A percentile compares a stretch with the other conserved stretches of the same genome.
Evolutionary conservation across 2,797 vertebrate genomes (phyloP).

Genomic region (Mormyrus hasselquistii): DNA sequence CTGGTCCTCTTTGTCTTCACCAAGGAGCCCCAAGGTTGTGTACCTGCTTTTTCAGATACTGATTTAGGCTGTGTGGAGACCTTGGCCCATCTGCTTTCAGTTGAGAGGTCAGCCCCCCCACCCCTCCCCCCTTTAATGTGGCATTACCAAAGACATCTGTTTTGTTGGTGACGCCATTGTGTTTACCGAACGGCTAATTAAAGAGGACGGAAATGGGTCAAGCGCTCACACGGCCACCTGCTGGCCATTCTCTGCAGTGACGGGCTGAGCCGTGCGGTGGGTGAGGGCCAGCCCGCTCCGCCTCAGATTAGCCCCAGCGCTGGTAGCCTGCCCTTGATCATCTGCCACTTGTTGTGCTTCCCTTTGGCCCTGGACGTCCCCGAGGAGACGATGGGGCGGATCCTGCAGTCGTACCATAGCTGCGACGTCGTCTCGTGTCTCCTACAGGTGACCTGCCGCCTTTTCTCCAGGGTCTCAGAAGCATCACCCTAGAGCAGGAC

Average conservation of each 20-base stretch:
- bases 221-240: constrained; percentile 10
- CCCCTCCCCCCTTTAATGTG: neutral
- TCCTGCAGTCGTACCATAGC: constrained; percentile 63
- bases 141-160: neutral
- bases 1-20: constrained; percentile 63
- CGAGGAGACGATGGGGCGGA: constrained; percentile 44
- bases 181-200: neutral
- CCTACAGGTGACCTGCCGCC: constrained; percentile 64
- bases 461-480: constrained; percentile 34
- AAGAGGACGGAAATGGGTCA: neutral
- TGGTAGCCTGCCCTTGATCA: constrained; percentile 51
- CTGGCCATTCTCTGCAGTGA: constrained; percentile 24
- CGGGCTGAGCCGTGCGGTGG: constrained; percentile 27
- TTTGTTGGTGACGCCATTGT: neutral
- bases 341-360: constrained; percentile 83
- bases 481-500: neutral
- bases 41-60: constrained; percentile 62
- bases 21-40: constrained; percentile 62
- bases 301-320: constrained; percentile 39
- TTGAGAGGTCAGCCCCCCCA: constrained; percentile 48
- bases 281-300: neutral
- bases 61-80: constrained; percentile 48
- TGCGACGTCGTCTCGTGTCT: constrained; percentile 66
- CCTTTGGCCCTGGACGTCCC: constrained; percentile 80
- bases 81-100: constrained; percentile 50